phyloP scores from a whole-genome alignment of 2,113 vertebrate genomes.

The Arizona elegans region DNA sequence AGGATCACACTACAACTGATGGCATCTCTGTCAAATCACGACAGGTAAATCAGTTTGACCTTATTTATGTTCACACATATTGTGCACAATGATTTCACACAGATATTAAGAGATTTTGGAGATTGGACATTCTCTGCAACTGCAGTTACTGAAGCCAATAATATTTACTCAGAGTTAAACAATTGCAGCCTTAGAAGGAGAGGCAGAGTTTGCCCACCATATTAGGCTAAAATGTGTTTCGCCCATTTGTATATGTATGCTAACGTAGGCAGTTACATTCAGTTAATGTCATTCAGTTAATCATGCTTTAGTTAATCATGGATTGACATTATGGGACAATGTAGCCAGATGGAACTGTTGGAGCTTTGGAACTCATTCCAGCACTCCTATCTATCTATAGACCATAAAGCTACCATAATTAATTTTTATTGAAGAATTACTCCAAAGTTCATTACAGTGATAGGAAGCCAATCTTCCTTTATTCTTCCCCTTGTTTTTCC shows the following conservation, averaged over 20 bases:
- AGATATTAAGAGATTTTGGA: background rate
- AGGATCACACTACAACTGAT: background rate
- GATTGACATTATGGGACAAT: background rate
- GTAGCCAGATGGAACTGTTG: background rate
- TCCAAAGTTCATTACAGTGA: background rate
- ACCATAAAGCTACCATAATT: background rate
- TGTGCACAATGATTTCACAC: background rate
- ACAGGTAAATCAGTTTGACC: background rate
- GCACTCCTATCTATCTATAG: too few relatives aligned
- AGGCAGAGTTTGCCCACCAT: background rate
- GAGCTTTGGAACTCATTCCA: background rate
- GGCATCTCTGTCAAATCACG: background rate
- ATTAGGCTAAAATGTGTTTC: background rate
- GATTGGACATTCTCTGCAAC: background rate
- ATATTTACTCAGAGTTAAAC: background rate
- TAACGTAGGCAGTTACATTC: background rate
- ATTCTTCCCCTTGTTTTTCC: background rate
- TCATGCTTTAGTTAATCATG: background rate
- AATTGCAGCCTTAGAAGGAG: background rate
- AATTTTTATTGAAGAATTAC: background rate
- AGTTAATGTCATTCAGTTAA: background rate
- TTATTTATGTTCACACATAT: background rate
- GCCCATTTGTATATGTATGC: background rate
- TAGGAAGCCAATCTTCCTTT: background rate
- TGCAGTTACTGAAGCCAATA: background rate